Evolutionary conservation across 2,113 vertebrate genomes (phyloP).

Genomic region (Anarrhichthys ocellatus): DNA sequence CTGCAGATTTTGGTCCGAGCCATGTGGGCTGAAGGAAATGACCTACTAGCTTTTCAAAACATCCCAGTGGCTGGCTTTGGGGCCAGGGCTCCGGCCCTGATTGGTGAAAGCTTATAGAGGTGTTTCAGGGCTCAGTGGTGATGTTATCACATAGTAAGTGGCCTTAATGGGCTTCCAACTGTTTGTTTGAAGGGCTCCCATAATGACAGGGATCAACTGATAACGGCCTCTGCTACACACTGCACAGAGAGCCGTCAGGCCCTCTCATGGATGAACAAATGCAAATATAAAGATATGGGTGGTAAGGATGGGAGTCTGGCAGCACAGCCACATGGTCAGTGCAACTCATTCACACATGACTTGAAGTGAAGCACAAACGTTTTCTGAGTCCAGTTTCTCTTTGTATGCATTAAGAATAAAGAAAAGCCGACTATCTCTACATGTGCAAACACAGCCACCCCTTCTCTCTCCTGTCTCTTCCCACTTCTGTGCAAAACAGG

Average conservation of each 20-base stretch:
- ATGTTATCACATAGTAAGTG: constrained; percentile 84
- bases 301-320: constrained; percentile 23
- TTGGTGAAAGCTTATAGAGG: constrained; percentile 79
- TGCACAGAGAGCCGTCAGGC: constrained; percentile 40
- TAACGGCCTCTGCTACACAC: constrained; percentile 67
- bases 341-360: constrained; percentile 18
- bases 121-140: constrained; percentile 81
- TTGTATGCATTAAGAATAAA: constrained; percentile 18
- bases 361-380: not conserved
- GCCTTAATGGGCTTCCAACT: constrained; percentile 84
- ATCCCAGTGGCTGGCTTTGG: constrained; percentile 70
- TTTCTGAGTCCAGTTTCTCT: constrained; percentile 31
- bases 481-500: constrained; percentile 75
- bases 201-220: constrained; percentile 85
- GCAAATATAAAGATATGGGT: constrained; percentile 46
- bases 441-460: constrained; percentile 64
- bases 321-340: constrained; percentile 20
- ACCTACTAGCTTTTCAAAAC: constrained; percentile 81
- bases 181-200: constrained; percentile 82
- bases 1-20: constrained; percentile 56
- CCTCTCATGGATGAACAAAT: constrained; percentile 68
- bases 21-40: constrained; percentile 78
- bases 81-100: constrained; percentile 74
- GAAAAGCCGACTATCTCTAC: constrained; percentile 32
- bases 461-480: constrained; percentile 55